Evolutionary conservation across 2,888 invertebrate genomes (phyloP).

Genomic region (Spatulosminthurus flaviceps): DNA sequence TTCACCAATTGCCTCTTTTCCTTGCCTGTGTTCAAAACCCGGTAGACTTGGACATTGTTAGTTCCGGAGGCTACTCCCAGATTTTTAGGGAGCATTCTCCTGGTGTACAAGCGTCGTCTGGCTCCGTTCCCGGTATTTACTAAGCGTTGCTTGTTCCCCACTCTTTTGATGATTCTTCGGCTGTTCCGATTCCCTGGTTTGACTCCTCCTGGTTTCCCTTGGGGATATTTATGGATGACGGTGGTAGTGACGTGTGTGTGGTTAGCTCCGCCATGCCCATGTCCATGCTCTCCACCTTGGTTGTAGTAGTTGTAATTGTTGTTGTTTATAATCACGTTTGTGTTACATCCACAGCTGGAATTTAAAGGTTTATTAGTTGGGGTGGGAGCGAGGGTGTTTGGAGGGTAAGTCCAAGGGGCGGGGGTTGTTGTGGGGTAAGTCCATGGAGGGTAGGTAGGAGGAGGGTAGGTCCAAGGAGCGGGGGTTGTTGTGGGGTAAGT

Average conservation of each 20-base stretch:
- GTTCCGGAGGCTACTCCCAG: constrained; percentile 26
- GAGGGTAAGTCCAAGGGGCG: neutral
- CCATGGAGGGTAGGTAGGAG: neutral
- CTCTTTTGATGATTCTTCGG: neutral
- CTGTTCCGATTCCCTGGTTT: neutral
- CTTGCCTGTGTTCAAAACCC: neutral
- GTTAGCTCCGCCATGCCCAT: neutral
- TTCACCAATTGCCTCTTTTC: neutral
- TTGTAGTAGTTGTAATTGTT: constrained; percentile 37
- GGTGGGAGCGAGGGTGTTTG: neutral
- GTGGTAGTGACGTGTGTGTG: constrained; percentile 5
- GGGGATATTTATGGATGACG: neutral
- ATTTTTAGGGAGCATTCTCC: constrained; percentile 2
- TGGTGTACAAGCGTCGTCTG: neutral
- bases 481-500: neutral
- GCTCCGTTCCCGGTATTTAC: constrained; percentile 11
- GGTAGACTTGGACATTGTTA: constrained; percentile 29
- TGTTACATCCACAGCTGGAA: neutral
- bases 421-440: neutral
- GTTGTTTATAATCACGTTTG: constrained; percentile 39
- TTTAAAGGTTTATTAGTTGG: neutral
- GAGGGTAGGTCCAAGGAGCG: neutral
- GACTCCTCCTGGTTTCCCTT: neutral
- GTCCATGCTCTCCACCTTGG: neutral
- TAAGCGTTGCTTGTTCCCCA: constrained; percentile 2